phyloP scores from a whole-genome alignment of 1,140 invertebrate genomes.

The Amphibalanus amphitrite region DNA sequence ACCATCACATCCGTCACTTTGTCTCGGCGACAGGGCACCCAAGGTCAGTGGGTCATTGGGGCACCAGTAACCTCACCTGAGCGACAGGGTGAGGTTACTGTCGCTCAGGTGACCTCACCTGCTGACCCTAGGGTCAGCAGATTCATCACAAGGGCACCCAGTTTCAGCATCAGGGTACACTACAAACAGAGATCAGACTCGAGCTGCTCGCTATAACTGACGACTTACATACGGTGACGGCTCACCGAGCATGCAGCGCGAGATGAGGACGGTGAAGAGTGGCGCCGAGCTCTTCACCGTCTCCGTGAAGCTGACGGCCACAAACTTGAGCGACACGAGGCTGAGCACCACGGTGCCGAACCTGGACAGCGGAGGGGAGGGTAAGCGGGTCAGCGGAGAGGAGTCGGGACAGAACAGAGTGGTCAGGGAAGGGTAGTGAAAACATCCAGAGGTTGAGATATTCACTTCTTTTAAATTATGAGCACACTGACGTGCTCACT shows the following conservation, averaged over 20 bases:
- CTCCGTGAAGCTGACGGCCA: constrained; percentile 69
- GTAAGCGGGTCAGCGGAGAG: too few relatives aligned
- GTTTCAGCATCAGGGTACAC: not conserved
- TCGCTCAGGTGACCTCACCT: not conserved
- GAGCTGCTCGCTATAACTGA: not conserved
- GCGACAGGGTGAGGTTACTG: not conserved
- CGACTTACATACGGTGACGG: not conserved
- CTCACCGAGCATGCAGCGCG: constrained; percentile 43
- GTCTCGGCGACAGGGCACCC: constrained; percentile 27
- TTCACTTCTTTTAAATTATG: too few relatives aligned
- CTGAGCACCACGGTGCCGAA: constrained; percentile 55
- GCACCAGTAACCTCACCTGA: not conserved
- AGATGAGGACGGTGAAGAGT: constrained; percentile 62
- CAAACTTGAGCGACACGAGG: constrained; percentile 58
- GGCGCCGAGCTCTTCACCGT: constrained; percentile 72
- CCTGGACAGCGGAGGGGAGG: too few relatives aligned
- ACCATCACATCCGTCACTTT: constrained; percentile 57
- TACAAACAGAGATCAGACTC: too few relatives aligned
- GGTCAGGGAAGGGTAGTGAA: too few relatives aligned
- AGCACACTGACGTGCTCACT: too few relatives aligned
- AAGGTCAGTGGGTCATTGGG: too few relatives aligned
- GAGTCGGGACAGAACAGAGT: too few relatives aligned
- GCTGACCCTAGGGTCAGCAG: not conserved
- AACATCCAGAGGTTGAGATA: too few relatives aligned
- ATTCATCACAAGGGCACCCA: not conserved